These are phyloP conservation scores for Theocolax elegans DNA, from an alignment of 1,140 invertebrate species.

Conservation along the genomic window DNA sequence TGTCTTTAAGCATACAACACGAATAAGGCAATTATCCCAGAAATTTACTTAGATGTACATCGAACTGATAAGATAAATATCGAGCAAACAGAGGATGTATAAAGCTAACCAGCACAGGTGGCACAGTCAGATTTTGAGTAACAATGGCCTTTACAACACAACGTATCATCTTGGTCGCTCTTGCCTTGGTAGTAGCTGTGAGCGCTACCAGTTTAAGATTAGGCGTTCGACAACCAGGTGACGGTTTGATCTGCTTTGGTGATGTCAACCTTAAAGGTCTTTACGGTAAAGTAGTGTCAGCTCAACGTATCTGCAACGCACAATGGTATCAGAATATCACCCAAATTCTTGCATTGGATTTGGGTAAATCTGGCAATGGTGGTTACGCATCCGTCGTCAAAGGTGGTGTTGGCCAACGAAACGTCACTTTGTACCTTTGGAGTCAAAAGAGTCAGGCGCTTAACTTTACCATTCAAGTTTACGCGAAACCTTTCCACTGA, in stretches of 20 bases:
- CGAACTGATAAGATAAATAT: too few relatives aligned
- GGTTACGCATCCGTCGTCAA: constrained; percentile 4
- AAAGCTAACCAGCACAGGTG: too few relatives aligned
- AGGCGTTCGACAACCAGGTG: background rate
- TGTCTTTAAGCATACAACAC: too few relatives aligned
- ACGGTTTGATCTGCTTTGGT: background rate
- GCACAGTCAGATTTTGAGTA: too few relatives aligned
- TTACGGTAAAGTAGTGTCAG: background rate
- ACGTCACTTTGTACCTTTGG: constrained; percentile 20
- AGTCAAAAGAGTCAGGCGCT: constrained; percentile 32
- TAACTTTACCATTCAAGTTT: constrained; percentile 36
- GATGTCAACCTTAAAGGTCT: background rate
- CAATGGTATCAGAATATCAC: constrained; percentile 12
- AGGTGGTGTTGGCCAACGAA: background rate
- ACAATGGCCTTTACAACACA: background rate
- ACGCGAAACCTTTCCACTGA: constrained; percentile 21
- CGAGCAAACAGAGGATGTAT: too few relatives aligned
- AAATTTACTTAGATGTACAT: too few relatives aligned
- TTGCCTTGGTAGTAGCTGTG: background rate
- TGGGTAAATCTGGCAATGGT: background rate
- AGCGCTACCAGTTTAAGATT: background rate
- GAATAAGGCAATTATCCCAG: too few relatives aligned
- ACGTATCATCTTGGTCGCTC: background rate
- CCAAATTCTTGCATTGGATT: background rate
- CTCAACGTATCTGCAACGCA: background rate